These are phyloP conservation scores for Noctua fimbriata DNA, from an alignment of 2,888 invertebrate species.

Conservation along the genomic window DNA sequence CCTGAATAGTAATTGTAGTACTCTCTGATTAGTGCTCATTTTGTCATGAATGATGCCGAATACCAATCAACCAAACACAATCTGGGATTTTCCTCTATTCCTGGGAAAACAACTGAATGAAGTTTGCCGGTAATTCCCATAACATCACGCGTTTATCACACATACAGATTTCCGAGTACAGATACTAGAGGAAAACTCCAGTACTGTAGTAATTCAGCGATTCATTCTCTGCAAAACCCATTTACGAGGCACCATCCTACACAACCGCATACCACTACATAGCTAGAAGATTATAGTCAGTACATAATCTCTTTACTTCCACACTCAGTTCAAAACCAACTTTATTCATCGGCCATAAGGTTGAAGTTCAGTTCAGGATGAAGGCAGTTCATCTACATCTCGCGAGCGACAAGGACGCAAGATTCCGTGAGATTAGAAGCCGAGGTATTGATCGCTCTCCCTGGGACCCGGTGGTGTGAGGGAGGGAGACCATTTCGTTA, in stretches of 20 bases:
- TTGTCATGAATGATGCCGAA: neutral
- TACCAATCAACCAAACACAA: too few relatives aligned
- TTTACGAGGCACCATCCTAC: conserved; percentile 19
- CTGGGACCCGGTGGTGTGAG: conserved; percentile 54
- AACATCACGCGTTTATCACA: neutral
- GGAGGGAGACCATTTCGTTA: conserved; percentile 80
- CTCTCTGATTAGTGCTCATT: neutral
- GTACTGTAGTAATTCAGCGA: neutral
- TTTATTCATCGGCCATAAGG: conserved; percentile 59
- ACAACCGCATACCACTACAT: conserved; percentile 41
- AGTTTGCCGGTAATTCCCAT: neutral
- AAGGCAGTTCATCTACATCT: conserved; percentile 76
- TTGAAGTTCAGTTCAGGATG: conserved; percentile 59
- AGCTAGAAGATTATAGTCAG: conserved; percentile 54
- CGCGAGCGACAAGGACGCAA: conserved; percentile 86
- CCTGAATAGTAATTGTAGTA: neutral
- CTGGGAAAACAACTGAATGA: neutral
- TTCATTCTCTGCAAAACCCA: conserved; percentile 2
- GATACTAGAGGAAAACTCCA: conserved; percentile 5
- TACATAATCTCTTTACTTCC: conserved; percentile 44
- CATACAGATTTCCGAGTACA: neutral
- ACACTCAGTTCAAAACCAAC: conserved; percentile 38
- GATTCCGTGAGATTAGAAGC: conserved; percentile 85
- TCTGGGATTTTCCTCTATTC: neutral
- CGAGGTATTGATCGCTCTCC: conserved; percentile 77